These are phyloP conservation scores for Pangasianodon hypophthalmus DNA, from an alignment of 2,113 vertebrate genomes.

Conservation along the genomic window DNA sequence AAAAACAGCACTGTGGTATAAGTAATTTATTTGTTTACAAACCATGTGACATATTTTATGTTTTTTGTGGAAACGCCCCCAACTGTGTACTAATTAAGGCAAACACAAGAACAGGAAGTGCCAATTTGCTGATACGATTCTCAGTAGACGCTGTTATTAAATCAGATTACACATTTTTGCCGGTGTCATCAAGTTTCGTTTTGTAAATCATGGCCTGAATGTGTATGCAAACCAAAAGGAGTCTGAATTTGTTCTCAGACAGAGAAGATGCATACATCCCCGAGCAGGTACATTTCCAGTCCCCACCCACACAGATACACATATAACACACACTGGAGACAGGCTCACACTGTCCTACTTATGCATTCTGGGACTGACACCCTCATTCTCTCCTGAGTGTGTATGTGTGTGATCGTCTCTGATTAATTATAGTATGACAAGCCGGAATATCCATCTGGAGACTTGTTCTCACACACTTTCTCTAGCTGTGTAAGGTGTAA, in stretches of 20 bases:
- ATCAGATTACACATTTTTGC: neutral
- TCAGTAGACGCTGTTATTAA: neutral
- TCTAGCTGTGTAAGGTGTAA: neutral
- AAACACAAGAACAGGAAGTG: neutral
- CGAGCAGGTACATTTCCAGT: neutral
- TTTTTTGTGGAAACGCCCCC: neutral
- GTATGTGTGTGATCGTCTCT: neutral
- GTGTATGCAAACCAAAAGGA: neutral
- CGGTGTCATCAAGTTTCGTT: neutral
- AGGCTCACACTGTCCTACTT: conserved; percentile 47
- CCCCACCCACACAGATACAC: conserved; percentile 1
- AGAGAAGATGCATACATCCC: neutral
- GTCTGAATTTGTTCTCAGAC: neutral
- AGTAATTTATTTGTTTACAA: neutral
- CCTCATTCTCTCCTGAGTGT: neutral
- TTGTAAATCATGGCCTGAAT: neutral
- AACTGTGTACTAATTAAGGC: neutral
- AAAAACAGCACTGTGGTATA: neutral
- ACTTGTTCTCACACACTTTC: conserved; percentile 4
- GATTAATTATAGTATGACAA: conserved; percentile 30
- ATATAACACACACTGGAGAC: conserved; percentile 6
- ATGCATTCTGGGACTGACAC: conserved; percentile 16
- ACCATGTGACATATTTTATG: neutral
- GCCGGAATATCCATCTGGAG: conserved; percentile 29
- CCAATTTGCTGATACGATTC: neutral